Conservation (phyloP, 2,888 invertebrate species). For the Rhagonycha lutea region DNA sequence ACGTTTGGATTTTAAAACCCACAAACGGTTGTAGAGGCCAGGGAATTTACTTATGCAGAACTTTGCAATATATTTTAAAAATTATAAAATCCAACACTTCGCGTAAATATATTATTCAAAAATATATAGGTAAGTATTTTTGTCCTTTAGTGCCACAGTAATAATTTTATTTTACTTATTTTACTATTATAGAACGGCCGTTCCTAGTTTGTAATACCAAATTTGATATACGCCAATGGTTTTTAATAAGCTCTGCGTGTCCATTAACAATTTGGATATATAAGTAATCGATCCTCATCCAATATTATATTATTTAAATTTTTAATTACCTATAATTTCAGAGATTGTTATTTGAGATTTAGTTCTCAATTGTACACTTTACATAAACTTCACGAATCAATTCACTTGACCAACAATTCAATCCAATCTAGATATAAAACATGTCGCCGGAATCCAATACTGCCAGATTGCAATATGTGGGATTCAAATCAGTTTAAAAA, state of each 20-base stretch:
- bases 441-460: constrained; percentile 59
- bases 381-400: constrained; percentile 78
- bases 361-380: constrained; percentile 82
- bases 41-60: constrained; percentile 80
- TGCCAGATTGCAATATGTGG: constrained; percentile 88
- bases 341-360: constrained; percentile 82
- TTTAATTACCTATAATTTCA: constrained; percentile 39
- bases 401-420: constrained; percentile 87
- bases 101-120: constrained; percentile 80
- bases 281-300: constrained; percentile 55
- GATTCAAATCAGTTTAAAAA: constrained; percentile 71
- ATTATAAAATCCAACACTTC: constrained; percentile 62
- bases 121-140: constrained; percentile 76
- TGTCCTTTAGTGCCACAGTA: background rate
- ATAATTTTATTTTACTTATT: background rate
- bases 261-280: constrained; percentile 87
- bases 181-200: constrained; percentile 66
- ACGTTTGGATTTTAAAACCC: constrained; percentile 91
- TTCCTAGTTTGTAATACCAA: constrained; percentile 82
- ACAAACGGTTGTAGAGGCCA: constrained; percentile 80
- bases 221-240: constrained; percentile 91
- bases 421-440: constrained; percentile 77
- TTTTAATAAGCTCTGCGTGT: constrained; percentile 77
- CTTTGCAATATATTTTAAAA: constrained; percentile 72
- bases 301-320: constrained; percentile 2